Percentiles rank a stretch among this genome's conserved stretches.
phyloP scores from a whole-genome alignment of 2,888 invertebrate species.

The Spisula subtruncata region DNA sequence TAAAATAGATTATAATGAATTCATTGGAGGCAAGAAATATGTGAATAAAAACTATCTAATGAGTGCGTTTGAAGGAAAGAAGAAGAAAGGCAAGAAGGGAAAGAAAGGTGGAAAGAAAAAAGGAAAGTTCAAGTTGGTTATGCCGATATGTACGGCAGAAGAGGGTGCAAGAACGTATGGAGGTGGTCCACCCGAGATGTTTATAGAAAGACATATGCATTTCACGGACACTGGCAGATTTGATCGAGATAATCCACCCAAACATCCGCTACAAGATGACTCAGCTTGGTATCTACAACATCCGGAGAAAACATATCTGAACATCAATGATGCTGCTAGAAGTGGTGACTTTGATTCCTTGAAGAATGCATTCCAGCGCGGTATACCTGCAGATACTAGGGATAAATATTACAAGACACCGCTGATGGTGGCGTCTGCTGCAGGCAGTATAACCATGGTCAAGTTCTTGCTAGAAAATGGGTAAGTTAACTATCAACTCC shows the following conservation, averaged over 20 bases:
- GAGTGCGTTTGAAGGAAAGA: constrained; percentile 87
- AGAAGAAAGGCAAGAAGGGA: constrained; percentile 87
- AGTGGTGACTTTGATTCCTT: constrained; percentile 86
- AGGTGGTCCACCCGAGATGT: constrained; percentile 86
- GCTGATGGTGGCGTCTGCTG: constrained; percentile 86
- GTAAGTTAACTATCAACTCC: too few relatives aligned
- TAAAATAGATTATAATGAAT: constrained; percentile 86
- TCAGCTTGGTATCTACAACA: constrained; percentile 87
- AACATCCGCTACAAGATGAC: constrained; percentile 87
- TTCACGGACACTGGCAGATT: constrained; percentile 87
- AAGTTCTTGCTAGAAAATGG: constrained; percentile 86
- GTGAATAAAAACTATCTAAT: constrained; percentile 87
- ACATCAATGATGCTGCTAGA: constrained; percentile 87
- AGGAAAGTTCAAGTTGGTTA: constrained; percentile 87
- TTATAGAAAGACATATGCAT: constrained; percentile 85
- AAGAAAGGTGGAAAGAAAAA: constrained; percentile 84
- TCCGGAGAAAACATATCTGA: constrained; percentile 85
- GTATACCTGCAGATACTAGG: constrained; percentile 84
- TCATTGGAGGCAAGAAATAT: constrained; percentile 87
- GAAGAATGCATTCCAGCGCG: constrained; percentile 83
- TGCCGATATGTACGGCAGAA: constrained; percentile 86
- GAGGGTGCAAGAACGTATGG: constrained; percentile 85
- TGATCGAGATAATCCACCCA: constrained; percentile 86
- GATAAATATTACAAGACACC: constrained; percentile 88
- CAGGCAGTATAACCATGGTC: constrained; percentile 86